A percentile compares a stretch with the other conserved stretches of the same genome.
Evolutionary conservation across 2,113 vertebrate genomes (phyloP).

Genomic region (Marmota monax): DNA sequence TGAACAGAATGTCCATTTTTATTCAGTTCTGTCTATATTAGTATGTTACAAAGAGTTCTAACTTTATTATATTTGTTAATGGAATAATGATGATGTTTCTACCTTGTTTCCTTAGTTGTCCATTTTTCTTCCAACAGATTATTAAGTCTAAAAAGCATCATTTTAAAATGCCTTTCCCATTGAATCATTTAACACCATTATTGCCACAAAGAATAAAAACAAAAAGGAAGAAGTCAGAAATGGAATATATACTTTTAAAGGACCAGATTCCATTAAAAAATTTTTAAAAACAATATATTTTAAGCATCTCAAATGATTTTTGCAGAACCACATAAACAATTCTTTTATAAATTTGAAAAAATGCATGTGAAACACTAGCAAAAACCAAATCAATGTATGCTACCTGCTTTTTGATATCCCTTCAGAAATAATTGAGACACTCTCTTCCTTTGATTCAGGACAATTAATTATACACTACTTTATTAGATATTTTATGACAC

Average conservation of each 20-base stretch:
- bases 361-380: background rate
- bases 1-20: slow-evolving; percentile 72
- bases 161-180: slow-evolving; percentile 3
- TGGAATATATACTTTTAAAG: background rate
- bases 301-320: slow-evolving; percentile 1
- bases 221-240: background rate
- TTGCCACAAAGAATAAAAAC: background rate
- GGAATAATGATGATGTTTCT: slow-evolving; percentile 33
- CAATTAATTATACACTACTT: background rate
- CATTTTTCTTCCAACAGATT: slow-evolving; percentile 51
- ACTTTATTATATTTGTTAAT: slow-evolving; percentile 60
- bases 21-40: slow-evolving; percentile 60
- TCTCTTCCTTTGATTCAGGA: background rate
- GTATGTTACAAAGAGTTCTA: slow-evolving; percentile 55
- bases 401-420: background rate
- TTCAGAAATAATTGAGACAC: background rate
- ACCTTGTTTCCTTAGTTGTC: background rate
- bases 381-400: background rate
- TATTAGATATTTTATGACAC: background rate
- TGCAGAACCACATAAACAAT: background rate
- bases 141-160: background rate
- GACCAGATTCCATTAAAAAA: background rate
- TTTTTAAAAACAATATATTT: background rate
- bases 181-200: background rate
- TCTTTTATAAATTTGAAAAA: slow-evolving; percentile 42